Conservation (phyloP, 2,888 invertebrate species). For the Aromia moschata region DNA sequence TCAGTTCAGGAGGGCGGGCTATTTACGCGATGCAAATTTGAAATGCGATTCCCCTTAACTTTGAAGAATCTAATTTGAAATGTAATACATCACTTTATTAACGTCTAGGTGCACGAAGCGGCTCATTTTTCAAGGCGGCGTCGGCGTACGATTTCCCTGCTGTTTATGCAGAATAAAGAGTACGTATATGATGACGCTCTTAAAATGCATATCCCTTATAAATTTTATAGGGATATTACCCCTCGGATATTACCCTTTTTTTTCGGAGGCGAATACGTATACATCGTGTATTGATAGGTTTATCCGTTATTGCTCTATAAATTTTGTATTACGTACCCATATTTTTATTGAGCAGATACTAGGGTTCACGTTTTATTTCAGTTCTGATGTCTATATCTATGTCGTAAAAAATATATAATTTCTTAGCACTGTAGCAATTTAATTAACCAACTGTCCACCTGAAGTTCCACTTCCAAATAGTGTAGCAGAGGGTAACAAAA, state of each 20-base stretch:
- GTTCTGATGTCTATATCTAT: too few relatives aligned
- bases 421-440: too few relatives aligned
- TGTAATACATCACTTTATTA: not conserved
- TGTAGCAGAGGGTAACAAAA: too few relatives aligned
- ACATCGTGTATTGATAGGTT: not conserved
- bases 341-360: not conserved
- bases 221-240: not conserved
- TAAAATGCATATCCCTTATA: not conserved
- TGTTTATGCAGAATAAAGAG: not conserved
- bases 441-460: too few relatives aligned
- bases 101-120: not conserved
- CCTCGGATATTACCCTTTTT: too few relatives aligned
- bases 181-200: not conserved
- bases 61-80: not conserved
- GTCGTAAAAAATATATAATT: too few relatives aligned
- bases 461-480: too few relatives aligned
- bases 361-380: too few relatives aligned
- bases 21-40: too few relatives aligned
- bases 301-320: not conserved
- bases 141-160: not conserved
- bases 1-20: too few relatives aligned
- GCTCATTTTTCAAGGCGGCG: not conserved
- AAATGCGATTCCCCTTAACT: too few relatives aligned
- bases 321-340: not conserved
- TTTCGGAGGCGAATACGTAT: not conserved